phyloP scores from a whole-genome alignment of 2,797 vertebrate species.

The Agapornis canus region DNA sequence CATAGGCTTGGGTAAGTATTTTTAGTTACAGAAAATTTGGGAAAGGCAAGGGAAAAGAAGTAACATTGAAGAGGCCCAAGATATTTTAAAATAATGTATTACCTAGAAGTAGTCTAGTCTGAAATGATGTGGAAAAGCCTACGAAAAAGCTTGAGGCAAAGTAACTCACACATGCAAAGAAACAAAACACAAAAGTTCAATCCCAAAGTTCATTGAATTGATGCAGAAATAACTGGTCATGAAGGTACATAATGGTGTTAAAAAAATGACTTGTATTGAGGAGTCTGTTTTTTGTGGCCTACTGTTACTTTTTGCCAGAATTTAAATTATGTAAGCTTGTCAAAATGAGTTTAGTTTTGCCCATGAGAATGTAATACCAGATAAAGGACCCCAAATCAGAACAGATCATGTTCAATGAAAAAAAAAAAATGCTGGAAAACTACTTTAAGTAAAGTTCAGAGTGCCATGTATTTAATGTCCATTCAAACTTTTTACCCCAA shows the following conservation, averaged over 20 bases:
- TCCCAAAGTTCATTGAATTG: accelerated
- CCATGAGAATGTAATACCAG: neutral
- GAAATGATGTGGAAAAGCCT: neutral
- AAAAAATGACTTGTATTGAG: neutral
- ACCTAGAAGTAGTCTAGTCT: neutral
- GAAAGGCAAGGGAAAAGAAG: neutral
- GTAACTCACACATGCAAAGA: neutral
- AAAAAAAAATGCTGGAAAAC: neutral
- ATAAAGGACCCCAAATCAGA: neutral
- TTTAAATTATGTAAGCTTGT: neutral
- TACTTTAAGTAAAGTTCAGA: neutral
- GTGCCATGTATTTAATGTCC: neutral
- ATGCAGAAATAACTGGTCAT: neutral
- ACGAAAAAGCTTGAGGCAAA: neutral
- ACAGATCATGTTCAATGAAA: neutral
- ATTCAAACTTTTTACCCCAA: neutral
- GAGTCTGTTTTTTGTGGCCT: neutral
- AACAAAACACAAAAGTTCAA: neutral
- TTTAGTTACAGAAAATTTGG: neutral
- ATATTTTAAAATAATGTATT: neutral
- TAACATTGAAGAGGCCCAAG: neutral
- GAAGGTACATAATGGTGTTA: neutral
- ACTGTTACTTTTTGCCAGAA: neutral
- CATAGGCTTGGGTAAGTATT: neutral
- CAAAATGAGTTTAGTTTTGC: neutral